Evolutionary conservation across 2,888 invertebrate species (phyloP).

Genomic region (Ecliptopera silaceata): DNA sequence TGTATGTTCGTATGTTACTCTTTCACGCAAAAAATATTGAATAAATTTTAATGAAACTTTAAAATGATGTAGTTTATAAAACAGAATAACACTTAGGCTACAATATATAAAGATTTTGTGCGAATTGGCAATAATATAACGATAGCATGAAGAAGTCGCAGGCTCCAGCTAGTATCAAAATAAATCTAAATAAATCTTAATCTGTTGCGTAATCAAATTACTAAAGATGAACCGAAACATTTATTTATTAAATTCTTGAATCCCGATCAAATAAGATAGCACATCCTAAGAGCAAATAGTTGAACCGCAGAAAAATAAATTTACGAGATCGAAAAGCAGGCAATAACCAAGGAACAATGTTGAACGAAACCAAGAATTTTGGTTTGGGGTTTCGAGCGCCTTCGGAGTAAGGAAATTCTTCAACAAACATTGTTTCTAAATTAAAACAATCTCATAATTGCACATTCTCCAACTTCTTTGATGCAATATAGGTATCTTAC

Average conservation of each 20-base stretch:
- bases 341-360: slow-evolving; percentile 76
- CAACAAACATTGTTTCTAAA: slow-evolving; percentile 80
- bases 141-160: too few species aligned
- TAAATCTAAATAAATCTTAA: too few species aligned
- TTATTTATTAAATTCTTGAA: slow-evolving; percentile 13
- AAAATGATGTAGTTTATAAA: too few species aligned
- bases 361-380: slow-evolving; percentile 77
- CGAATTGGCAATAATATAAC: too few species aligned
- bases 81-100: too few species aligned
- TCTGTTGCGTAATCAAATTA: too few species aligned
- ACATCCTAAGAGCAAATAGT: slow-evolving; percentile 32
- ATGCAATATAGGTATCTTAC: slow-evolving; percentile 71
- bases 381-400: slow-evolving; percentile 73
- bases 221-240: slow-evolving; percentile 1
- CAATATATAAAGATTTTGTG: too few species aligned
- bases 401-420: slow-evolving; percentile 77
- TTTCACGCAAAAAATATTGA: too few species aligned
- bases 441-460: slow-evolving; percentile 83
- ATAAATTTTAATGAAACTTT: too few species aligned
- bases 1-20: too few species aligned
- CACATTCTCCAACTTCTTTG: slow-evolving; percentile 81
- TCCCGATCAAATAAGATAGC: slow-evolving; percentile 6
- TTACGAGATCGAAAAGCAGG: slow-evolving; percentile 55
- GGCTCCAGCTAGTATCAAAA: too few species aligned
- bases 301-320: slow-evolving; percentile 54